phyloP scores from a whole-genome alignment of 2,888 invertebrate genomes.

The Megastigmus dorsalis region DNA sequence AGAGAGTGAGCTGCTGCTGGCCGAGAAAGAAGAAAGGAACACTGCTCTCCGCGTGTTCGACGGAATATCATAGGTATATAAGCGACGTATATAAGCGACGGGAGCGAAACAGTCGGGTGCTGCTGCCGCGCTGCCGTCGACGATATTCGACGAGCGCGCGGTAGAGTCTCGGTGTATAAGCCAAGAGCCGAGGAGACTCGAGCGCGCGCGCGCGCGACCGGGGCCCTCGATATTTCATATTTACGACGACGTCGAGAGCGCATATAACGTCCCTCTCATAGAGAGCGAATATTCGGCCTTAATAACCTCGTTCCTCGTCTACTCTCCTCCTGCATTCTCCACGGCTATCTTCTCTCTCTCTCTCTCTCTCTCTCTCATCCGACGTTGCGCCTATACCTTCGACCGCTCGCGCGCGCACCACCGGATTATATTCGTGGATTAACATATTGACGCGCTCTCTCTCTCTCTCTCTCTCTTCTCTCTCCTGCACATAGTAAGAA shows the following conservation, averaged over 20 bases:
- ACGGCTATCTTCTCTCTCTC: conserved; percentile 43
- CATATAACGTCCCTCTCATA: conserved; percentile 62
- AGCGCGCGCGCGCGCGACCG: too few relatives aligned
- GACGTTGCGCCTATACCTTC: too few relatives aligned
- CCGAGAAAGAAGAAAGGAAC: not conserved
- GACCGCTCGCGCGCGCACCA: too few relatives aligned
- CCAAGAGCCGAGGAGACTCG: too few relatives aligned
- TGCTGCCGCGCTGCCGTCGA: too few relatives aligned
- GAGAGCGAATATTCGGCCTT: conserved; percentile 63
- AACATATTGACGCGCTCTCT: conserved; percentile 72
- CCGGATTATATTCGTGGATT: conserved; percentile 71
- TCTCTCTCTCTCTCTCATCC: conserved; percentile 44
- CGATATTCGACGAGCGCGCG: conserved; percentile 3
- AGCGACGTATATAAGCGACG: too few relatives aligned
- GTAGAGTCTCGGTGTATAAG: too few relatives aligned
- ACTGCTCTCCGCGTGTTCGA: not conserved
- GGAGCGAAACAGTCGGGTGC: not conserved
- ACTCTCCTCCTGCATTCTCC: conserved; percentile 30
- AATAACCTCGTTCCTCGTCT: conserved; percentile 64
- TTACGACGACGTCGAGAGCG: conserved; percentile 71
- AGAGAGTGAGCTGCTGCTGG: too few relatives aligned
- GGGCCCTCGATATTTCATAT: conserved; percentile 73
- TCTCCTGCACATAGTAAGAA: conserved; percentile 47
- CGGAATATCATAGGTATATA: conserved; percentile 1
- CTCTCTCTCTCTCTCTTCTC: conserved; percentile 45